Base-by-base conservation (phyloP, 2,113 vertebrate genomes). In the Apodemus sylvaticus region DNA sequence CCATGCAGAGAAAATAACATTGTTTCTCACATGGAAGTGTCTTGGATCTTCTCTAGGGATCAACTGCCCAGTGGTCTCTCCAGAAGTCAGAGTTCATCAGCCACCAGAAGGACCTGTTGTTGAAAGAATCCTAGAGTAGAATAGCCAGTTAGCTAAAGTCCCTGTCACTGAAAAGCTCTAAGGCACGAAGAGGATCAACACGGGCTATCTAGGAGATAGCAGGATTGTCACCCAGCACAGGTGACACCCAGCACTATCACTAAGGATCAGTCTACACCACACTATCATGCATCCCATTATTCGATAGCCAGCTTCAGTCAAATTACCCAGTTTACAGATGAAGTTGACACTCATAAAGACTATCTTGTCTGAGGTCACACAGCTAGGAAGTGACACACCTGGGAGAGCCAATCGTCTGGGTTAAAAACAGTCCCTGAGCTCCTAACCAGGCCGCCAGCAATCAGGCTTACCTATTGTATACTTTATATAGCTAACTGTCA, bases 251-350 rank as follows among this genome's bases (percentile, higher is more conserved):
- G 53, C 42, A 53, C 3, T 42, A 22, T 66, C 4, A 20, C 58
- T 62, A 34, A 36, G 68, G 58, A 86, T 90, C 60, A 87, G 14
- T 73, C 20, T 31, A 34, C 24, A 34, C 7, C 42, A 7, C 48
- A 12, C 53, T 88, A 74, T 70, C 45, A 39, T 12, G 55, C 24
- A 39, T 70, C 55, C 62, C 58, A 66, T 0, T 39, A 82, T 82
- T 93, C 85, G 66, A 81, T 86, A 76, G 12, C n/a, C 36, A 91
- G 13, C 8, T 60, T 20, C 11, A 77, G 55, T 26, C 45, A 31
- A 17, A 70, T 14, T 31, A 79, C 36, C 42, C 94, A 82, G 94
- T 71, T 79, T 78, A 94, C 16, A 95, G 79, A 31, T 53, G 76
- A 91, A 79, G n/a, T 51, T 71, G 90, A 91, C 86, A 78, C 9